A percentile compares a stretch with the other conserved stretches of the same genome.
Evolutionary conservation across 2,797 vertebrate species (phyloP).

Genomic region (Microctenopoma steveboyesi): DNA sequence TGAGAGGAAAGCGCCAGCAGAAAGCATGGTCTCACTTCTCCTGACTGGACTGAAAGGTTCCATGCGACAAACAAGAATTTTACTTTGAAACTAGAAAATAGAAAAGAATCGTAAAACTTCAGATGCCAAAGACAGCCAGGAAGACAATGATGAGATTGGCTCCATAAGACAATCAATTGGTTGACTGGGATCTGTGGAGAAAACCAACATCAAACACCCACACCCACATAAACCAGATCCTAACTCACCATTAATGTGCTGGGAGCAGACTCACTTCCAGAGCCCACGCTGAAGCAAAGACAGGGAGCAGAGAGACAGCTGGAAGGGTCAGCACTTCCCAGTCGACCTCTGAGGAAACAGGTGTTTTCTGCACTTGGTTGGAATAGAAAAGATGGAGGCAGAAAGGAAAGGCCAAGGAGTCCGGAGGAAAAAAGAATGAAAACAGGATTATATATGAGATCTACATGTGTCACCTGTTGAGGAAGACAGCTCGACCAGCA

Average conservation of each 20-base stretch:
- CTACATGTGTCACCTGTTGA: too few species aligned
- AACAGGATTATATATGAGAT: too few species aligned
- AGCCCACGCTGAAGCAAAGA: slow-evolving; percentile 22
- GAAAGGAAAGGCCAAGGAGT: background rate
- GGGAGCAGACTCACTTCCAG: slow-evolving; percentile 17
- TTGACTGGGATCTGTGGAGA: background rate
- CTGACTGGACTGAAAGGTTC: slow-evolving; percentile 1
- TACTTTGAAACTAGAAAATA: background rate
- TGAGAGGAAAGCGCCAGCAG: slow-evolving; percentile 10
- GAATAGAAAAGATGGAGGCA: background rate
- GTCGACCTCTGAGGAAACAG: slow-evolving; percentile 38
- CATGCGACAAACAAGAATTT: slow-evolving; percentile 8
- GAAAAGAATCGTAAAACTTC: too few species aligned
- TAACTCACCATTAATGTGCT: background rate
- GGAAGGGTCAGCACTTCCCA: slow-evolving; percentile 11
- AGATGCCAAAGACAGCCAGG: slow-evolving; percentile 11
- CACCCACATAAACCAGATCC: background rate
- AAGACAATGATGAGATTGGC: background rate
- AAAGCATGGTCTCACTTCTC: slow-evolving; percentile 45
- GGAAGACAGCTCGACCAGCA: too few species aligned
- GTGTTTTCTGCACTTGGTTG: slow-evolving; percentile 39
- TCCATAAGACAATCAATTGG: background rate
- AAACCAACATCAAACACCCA: background rate
- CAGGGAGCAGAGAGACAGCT: slow-evolving; percentile 8
- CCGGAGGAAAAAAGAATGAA: background rate